A percentile compares a stretch with the other conserved stretches of the same genome.
These are phyloP conservation scores for Lycia hirtaria DNA, from an alignment of 2,888 invertebrate species.

Conservation along the genomic window DNA sequence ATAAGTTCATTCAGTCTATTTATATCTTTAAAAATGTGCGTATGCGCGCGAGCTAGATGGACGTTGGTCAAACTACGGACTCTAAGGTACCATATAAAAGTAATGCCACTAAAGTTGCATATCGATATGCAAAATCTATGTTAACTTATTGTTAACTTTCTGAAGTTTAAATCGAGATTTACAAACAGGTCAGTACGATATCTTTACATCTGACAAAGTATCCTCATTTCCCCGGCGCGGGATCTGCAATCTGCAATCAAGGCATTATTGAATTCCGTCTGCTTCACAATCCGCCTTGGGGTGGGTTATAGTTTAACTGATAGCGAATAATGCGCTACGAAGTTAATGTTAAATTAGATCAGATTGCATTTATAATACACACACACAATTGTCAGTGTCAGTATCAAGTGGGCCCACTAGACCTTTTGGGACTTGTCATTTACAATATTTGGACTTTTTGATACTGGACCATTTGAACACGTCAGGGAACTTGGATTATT, in stretches of 20 bases:
- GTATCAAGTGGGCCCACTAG: too few relatives aligned
- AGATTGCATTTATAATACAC: too few relatives aligned
- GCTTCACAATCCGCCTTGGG: slow-evolving; percentile 47
- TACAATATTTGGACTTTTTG: too few relatives aligned
- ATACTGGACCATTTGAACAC: too few relatives aligned
- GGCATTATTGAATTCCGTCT: slow-evolving; percentile 59
- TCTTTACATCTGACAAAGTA: slow-evolving; percentile 16
- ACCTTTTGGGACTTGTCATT: too few relatives aligned
- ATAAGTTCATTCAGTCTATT: too few relatives aligned
- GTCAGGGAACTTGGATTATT: too few relatives aligned
- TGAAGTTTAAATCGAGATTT: neutral
- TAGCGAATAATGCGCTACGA: slow-evolving; percentile 39
- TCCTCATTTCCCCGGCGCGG: slow-evolving; percentile 46
- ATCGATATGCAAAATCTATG: neutral
- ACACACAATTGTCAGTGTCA: too few relatives aligned
- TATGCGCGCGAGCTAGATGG: too few relatives aligned
- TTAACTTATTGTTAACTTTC: neutral
- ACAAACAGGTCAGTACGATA: slow-evolving; percentile 20
- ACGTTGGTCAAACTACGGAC: too few relatives aligned
- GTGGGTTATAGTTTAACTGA: slow-evolving; percentile 56
- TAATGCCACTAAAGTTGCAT: neutral
- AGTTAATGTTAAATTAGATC: slow-evolving; percentile 2
- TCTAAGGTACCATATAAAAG: too few relatives aligned
- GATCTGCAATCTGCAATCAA: slow-evolving; percentile 57
- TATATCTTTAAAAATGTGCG: too few relatives aligned